These are phyloP conservation scores for Calliopum simillimum DNA, from an alignment of 2,888 invertebrate genomes.

Conservation along the genomic window DNA sequence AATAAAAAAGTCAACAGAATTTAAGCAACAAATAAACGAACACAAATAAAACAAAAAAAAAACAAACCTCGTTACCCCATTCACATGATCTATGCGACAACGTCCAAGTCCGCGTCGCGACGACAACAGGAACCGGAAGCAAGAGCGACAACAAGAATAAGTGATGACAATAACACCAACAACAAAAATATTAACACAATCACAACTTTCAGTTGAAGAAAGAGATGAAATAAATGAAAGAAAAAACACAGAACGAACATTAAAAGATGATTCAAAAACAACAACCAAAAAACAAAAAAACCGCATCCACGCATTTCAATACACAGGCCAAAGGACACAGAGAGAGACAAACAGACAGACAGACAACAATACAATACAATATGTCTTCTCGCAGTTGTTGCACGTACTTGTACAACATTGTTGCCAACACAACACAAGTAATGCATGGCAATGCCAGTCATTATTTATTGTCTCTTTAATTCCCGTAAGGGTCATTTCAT, in stretches of 20 bases:
- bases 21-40: neutral
- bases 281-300: constrained; percentile 43
- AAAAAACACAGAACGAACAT: neutral
- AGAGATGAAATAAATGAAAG: neutral
- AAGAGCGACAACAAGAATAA: constrained; percentile 6
- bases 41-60: neutral
- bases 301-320: constrained; percentile 34
- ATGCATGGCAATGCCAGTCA: constrained; percentile 30
- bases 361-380: neutral
- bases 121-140: constrained; percentile 19
- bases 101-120: neutral
- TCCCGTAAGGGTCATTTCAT: constrained; percentile 62
- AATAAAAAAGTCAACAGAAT: neutral
- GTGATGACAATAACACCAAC: neutral
- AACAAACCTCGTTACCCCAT: neutral
- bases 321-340: neutral
- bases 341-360: neutral
- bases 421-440: constrained; percentile 34
- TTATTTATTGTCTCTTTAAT: constrained; percentile 60
- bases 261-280: neutral
- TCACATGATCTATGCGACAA: neutral
- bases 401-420: neutral
- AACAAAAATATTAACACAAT: constrained; percentile 6
- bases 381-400: constrained; percentile 16
- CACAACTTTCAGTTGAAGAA: neutral